Base-by-base conservation (phyloP, 2,888 invertebrate species). In the Cryptocephalus primarius region DNA sequence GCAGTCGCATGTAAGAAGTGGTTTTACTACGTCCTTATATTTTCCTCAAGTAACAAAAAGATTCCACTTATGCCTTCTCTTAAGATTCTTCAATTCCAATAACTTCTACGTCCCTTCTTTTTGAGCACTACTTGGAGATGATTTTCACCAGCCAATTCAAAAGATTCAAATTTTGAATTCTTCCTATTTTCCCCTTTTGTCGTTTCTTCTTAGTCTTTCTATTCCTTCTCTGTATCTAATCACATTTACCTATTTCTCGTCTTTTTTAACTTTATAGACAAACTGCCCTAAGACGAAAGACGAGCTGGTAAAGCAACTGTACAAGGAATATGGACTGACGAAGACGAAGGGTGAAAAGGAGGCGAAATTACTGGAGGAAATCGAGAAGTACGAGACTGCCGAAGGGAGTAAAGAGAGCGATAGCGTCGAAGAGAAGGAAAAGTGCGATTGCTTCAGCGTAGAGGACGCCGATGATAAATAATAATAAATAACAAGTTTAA, bases 1-100 rank as follows among this genome's bases (percentile, higher is more conserved):
- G 52, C 80, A 80, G 60, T 80, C 82, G 40, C 79, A 80, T 48
- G 81, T 81, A 62, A 40, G 12, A 36, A 36, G 12, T 2, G n/a
- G 6, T 36, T 36, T 36, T 36, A 36, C 34, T 34, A 34, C n/a
- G 9, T 34, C 34, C 34, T 9, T n/a, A n/a, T n/a, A n/a, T n/a
- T n/a, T n/a, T n/a, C n/a, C n/a, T n/a, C n/a, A n/a, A n/a, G n/a
- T n/a, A n/a, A n/a, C n/a, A n/a, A n/a, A n/a, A n/a, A n/a, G n/a
- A n/a, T n/a, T n/a, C n/a, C n/a, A n/a, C n/a, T n/a, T n/a, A n/a
- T n/a, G n/a, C n/a, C n/a, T n/a, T n/a, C n/a, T n/a, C n/a, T n/a
- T n/a, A n/a, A n/a, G n/a, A n/a, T n/a, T n/a, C n/a, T n/a, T n/a
- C n/a, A n/a, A n/a, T n/a, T n/a, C n/a, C n/a, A n/a, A n/a, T n/a